Evolutionary conservation across 1,140 invertebrate genomes (phyloP).

Genomic region (Apis mellifera): DNA sequence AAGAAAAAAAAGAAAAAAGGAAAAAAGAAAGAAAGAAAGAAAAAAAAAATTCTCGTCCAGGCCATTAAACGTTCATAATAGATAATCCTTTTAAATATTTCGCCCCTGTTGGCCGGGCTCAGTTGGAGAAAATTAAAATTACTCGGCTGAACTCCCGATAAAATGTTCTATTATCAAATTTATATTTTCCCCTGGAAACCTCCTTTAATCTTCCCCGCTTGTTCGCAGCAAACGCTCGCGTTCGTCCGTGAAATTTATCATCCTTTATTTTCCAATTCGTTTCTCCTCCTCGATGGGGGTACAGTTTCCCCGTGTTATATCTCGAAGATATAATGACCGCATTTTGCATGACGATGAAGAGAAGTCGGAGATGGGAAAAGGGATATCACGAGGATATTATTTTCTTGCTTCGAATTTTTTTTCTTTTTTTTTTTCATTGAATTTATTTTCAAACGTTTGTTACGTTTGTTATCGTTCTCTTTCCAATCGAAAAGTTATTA

Average conservation of each 20-base stretch:
- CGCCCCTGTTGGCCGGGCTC: background rate
- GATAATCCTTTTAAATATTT: slow-evolving; percentile 40
- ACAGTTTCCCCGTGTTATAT: background rate
- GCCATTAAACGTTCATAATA: slow-evolving; percentile 18
- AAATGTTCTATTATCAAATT: slow-evolving; percentile 37
- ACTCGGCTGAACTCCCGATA: slow-evolving; percentile 18
- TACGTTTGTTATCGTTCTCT: background rate
- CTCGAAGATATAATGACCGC: background rate
- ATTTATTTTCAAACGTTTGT: background rate
- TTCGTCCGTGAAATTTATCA: background rate
- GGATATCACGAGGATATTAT: background rate
- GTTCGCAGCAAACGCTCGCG: background rate
- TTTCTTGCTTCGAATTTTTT: background rate
- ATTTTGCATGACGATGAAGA: background rate
- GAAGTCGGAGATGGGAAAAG: background rate
- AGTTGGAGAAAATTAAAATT: slow-evolving; percentile 24
- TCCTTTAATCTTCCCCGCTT: slow-evolving; percentile 27
- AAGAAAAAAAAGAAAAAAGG: no score
- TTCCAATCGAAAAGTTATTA: background rate
- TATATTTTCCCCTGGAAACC: background rate
- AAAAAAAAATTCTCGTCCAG: slow-evolving; percentile 2
- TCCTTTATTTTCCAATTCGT: background rate
- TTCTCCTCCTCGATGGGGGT: background rate
- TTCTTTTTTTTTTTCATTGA: background rate
- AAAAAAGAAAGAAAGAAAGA: no score